A percentile compares a stretch with the other conserved stretches of the same genome.
Conservation (phyloP, 2,797 vertebrate species). For the Bryconaethiops microstoma region DNA sequence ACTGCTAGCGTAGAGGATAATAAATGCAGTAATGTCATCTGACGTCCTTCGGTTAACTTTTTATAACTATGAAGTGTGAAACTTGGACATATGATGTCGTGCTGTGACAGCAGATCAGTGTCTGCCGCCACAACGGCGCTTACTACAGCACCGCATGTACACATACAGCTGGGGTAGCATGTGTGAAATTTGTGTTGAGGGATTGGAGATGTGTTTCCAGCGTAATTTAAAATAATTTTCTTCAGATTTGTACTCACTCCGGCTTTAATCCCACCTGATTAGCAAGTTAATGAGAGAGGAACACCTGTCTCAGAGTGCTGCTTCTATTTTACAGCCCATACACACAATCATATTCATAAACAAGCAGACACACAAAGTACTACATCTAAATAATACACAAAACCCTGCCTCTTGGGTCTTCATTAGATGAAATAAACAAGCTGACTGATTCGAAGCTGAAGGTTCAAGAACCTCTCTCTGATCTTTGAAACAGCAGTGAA, state of each 20-base stretch:
- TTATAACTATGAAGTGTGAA: too few relatives aligned
- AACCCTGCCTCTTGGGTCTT: neutral
- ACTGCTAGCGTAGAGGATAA: too few relatives aligned
- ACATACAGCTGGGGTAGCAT: neutral
- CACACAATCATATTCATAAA: neutral
- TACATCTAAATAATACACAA: neutral
- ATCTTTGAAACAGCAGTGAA: neutral
- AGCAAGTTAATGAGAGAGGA: slow-evolving; percentile 13
- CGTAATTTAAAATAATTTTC: neutral
- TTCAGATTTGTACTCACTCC: neutral
- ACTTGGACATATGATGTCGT: too few relatives aligned
- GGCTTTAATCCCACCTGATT: neutral
- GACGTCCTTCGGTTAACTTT: too few relatives aligned
- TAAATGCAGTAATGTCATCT: too few relatives aligned
- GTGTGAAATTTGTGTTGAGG: neutral
- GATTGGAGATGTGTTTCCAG: neutral
- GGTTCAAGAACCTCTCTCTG: neutral
- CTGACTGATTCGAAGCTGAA: neutral
- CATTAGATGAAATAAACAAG: slow-evolving; percentile 7
- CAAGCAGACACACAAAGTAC: neutral
- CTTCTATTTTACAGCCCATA: neutral
- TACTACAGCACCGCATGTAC: neutral
- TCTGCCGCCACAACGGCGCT: neutral
- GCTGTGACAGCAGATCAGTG: neutral
- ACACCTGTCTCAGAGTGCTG: neutral